Evolutionary conservation across 2,888 invertebrate genomes (phyloP), one percentile per base, ranked within the genome.

Genomic region (Macrophya alboannulata): DNA sequence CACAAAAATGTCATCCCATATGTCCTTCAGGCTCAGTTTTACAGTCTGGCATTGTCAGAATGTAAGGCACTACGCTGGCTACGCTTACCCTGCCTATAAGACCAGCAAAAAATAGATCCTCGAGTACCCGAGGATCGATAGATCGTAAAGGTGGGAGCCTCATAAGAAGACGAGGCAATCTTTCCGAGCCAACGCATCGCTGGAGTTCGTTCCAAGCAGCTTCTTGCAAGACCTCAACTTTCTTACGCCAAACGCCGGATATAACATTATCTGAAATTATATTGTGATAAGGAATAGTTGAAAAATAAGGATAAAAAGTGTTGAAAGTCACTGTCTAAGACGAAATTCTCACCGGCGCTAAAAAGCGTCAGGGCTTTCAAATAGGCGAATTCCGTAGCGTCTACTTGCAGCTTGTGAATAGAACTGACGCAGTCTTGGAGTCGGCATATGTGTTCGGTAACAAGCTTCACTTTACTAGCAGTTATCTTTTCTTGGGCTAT

Each of bases 1-100:
- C 4, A 25, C 8, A 25, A 59, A 40, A 89, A 88, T 89, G 90
- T 92, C 92, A 92, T 89, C 91, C 93, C 92, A 93, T 92, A 89
- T 92, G 93, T 89, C 90, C 91, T 86, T 93, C 93, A 65, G 92
- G 90, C 89, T 93, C 93, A 86, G 91, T 89, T 90, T 93, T 93
- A 87, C 92, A 92, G 89, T 93, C 93, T 90, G 92, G 92, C 93
- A 93, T 93, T 87, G 91, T 97, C 89, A 99, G 95, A 92, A 99
- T 97, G 90, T 97, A 98, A 45, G 99, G 99, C 93, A 99, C 97
- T 89, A 99, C 97, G 92, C 97, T 98, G 92, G 99, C 98, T 86
- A 99, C 98, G 94, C 98, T 98, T 90, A 99, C 97, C 93, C 97
- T 97, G 6, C 98, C 99, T 77, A 98, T 96, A 87, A 99, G 95